Conservation (phyloP, 2,888 invertebrate species). For the Branchipolynoe longqiensis region DNA sequence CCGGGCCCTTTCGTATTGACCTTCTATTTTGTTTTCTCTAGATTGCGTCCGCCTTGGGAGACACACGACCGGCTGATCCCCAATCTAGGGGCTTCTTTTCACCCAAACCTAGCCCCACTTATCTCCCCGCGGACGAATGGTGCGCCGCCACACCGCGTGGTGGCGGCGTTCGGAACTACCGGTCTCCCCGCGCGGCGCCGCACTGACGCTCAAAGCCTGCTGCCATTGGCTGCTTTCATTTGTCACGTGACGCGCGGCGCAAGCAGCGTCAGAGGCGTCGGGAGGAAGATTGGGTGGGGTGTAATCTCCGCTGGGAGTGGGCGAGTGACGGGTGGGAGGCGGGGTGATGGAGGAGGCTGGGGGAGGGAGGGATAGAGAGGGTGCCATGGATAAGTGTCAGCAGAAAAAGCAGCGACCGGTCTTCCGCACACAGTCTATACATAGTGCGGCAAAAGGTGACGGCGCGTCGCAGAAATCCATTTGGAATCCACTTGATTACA, state of each 20-base stretch:
- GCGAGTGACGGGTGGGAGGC: conserved; percentile 1
- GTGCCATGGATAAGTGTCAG: conserved; percentile 28
- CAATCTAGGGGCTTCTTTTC: conserved; percentile 48
- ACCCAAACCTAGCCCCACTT: conserved; percentile 45
- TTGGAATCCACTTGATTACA: conserved; percentile 28
- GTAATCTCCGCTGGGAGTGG: conserved; percentile 42
- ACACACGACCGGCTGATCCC: conserved; percentile 45
- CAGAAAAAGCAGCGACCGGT: background rate
- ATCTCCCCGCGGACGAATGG: conserved; percentile 6
- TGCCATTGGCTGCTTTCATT: conserved; percentile 51
- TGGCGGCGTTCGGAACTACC: background rate
- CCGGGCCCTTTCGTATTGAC: conserved; percentile 19
- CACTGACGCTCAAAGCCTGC: conserved; percentile 42
- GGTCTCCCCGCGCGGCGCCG: conserved; percentile 15
- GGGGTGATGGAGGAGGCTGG: background rate
- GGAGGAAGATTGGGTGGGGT: conserved; percentile 48
- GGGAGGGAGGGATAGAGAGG: background rate
- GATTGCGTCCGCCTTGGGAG: conserved; percentile 49
- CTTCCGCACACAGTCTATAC: background rate
- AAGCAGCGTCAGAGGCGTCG: conserved; percentile 35
- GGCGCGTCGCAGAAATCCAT: conserved; percentile 6
- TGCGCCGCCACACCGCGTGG: conserved; percentile 14
- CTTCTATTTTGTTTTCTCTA: conserved; percentile 48
- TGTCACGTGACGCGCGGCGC: conserved; percentile 32
- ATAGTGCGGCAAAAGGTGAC: background rate